A percentile compares a stretch with the other conserved stretches of the same genome.
phyloP scores from a whole-genome alignment of 2,797 vertebrate genomes.

The Telmatherina bonti region DNA sequence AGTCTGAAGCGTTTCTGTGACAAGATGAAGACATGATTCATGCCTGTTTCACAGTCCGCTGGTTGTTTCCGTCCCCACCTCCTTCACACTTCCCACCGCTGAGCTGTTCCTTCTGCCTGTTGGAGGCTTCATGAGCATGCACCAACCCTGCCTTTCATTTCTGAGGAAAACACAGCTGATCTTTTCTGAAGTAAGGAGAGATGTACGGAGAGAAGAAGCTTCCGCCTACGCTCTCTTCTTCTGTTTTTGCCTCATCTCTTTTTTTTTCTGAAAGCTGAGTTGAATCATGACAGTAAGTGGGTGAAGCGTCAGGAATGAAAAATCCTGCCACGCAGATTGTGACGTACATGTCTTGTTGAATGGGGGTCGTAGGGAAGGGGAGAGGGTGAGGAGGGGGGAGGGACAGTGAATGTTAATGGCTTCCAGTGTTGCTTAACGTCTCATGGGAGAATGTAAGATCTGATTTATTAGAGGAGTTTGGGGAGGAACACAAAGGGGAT shows the following conservation, averaged over 20 bases:
- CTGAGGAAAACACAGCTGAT: constrained; percentile 41
- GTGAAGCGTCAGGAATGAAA: constrained; percentile 59
- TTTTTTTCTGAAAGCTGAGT: constrained; percentile 48
- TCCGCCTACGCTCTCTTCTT: constrained; percentile 66
- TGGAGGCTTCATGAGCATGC: constrained; percentile 47
- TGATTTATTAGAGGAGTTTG: too few species aligned
- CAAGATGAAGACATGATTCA: constrained; percentile 68
- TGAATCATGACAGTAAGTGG: constrained; percentile 74
- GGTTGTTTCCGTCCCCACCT: constrained; percentile 69
- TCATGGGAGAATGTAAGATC: not conserved
- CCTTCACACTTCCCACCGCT: constrained; percentile 77
- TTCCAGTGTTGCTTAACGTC: constrained; percentile 18
- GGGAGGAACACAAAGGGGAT: too few species aligned
- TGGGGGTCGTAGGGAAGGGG: constrained; percentile 32
- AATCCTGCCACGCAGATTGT: constrained; percentile 59
- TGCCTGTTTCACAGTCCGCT: constrained; percentile 68
- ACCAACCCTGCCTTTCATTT: constrained; percentile 55
- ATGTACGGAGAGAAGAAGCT: constrained; percentile 39
- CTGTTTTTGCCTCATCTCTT: constrained; percentile 1
- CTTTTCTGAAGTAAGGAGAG: constrained; percentile 27
- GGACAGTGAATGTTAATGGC: constrained; percentile 10
- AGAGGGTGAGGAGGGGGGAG: constrained; percentile 30
- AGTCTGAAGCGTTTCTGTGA: constrained; percentile 39
- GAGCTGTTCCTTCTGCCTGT: constrained; percentile 69
- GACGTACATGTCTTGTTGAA: constrained; percentile 54